Base-by-base conservation (phyloP, 2,888 invertebrate species). In the Miltochrista miniata region DNA sequence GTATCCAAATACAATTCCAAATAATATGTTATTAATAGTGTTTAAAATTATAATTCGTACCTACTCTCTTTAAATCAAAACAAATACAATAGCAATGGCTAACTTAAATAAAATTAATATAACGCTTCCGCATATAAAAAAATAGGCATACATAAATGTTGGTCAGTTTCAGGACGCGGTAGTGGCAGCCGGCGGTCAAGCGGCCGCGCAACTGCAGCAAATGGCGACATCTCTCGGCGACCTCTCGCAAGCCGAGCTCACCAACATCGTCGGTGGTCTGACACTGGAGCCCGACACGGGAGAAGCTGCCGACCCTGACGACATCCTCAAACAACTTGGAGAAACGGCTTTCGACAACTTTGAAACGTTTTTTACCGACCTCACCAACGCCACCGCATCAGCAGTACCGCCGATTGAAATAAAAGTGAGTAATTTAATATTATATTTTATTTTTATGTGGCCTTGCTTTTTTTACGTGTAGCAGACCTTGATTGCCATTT, bases 321-420 rank as follows among this genome's bases (percentile, higher is more conserved):
- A 96, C 69, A 94, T 96, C 56, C 94, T 96, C 73, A 96, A 96
- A 69, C 96, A 96, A 80, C 90, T 96, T 38, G 95, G 95, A 33
- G 97, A 97, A 72, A 95, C 96, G 47, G 94, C 96, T 54, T 97
- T 97, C 75, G 97, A 97, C 62, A 93, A 93, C 82, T 94, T 98
- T 68, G 97, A 98, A 76, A 96, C 95, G 65, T 94, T 96, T 76
- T 93, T 96, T 70, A 95, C 95, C 54, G 96, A 96, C 81, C 92
- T 96, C 72, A 95, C 95, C 42, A 93, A 93, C 61, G 93, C 94
- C 33, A 90, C 89, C 45, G 97, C 96, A 67, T 95, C 96, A 59
- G 70, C 75, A 43, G 87, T 79, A 48, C 90, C 90, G 45, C 90
- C 88, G 57, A 79, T 94, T 66, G 95, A 95, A 80, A 95, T 95